Base-by-base conservation (phyloP, 2,888 invertebrate species). In the Eupithecia abbreviata region DNA sequence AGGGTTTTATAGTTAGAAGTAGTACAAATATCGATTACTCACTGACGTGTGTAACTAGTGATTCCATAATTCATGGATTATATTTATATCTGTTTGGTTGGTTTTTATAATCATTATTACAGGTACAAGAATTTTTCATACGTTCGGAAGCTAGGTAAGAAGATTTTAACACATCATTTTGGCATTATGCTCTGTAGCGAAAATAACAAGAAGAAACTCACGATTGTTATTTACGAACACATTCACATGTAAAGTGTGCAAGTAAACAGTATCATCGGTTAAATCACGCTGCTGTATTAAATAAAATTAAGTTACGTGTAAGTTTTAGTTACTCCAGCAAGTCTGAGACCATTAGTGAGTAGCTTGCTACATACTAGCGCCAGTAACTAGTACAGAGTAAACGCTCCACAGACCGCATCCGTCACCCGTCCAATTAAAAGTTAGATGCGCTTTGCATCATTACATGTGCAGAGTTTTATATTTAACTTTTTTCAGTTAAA, bases 351-450 rank as follows among this genome's bases (percentile, higher is more conserved):
- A 2, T 58, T 15, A 15, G 3, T 10, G 3, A 58, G 15, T 67
- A 67, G 15, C 42, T 66, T 66, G 42, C 41, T 7, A 42, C 15
- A 2, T n/a, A 67, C 67, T 67, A 15, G 41, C 67, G 4, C 43
- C 67, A 67, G 67, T 67, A 42, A 10, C 67, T 68, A 12, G n/a
- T n/a, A 4, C 58, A 42, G 45, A 45, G 67, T 45, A 45, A 68
- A 68, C 45, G 9, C 62, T 62, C 62, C 62, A 1, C 4, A 7
- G 43, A n/a, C 43, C 67, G 15, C n/a, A 68, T 45, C 45, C 43
- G 67, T 67, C 42, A 45, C 43, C 67, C 30, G n/a, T n/a, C 67
- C 43, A 42, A 68, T 68, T 68, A 68, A 68, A 66, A 68, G 43
- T 42, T 68, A 43, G 45, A 68, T 68, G 67, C 67, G 43, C n/a